A percentile compares a stretch with the other conserved stretches of the same genome.
These are phyloP conservation scores for Loris lydekkerianus DNA, from an alignment of 2,797 vertebrate genomes.

Conservation along the genomic window DNA sequence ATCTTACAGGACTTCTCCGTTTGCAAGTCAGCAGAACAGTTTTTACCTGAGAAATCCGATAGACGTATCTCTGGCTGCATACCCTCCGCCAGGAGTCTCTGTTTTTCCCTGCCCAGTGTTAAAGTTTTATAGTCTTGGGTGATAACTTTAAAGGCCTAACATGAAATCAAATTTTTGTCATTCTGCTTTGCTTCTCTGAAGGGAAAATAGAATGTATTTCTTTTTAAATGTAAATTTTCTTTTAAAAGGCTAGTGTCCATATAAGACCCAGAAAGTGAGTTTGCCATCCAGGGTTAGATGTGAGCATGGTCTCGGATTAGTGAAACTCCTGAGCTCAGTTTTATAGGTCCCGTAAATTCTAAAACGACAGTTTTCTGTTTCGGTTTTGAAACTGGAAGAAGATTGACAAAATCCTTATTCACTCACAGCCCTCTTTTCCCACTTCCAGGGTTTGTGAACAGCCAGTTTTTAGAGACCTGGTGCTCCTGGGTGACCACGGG, in stretches of 20 bases:
- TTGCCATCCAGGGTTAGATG: neutral
- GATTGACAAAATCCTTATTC: neutral
- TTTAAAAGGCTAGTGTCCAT: neutral
- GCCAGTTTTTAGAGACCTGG: neutral
- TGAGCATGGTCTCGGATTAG: neutral
- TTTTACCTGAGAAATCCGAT: constrained; percentile 1
- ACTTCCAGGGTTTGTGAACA: neutral
- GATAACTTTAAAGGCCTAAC: constrained; percentile 84
- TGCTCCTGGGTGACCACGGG: neutral
- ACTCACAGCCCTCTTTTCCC: neutral
- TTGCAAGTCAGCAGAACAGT: constrained; percentile 37
- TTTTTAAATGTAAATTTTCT: neutral
- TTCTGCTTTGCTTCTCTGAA: constrained; percentile 76
- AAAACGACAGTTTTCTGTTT: neutral
- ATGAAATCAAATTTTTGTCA: constrained; percentile 83
- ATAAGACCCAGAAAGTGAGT: neutral
- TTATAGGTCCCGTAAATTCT: neutral
- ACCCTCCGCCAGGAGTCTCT: constrained; percentile 25
- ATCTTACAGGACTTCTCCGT: neutral
- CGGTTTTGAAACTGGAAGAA: neutral
- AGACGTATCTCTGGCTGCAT: constrained; percentile 40
- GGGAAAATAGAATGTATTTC: constrained; percentile 71
- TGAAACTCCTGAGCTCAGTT: neutral
- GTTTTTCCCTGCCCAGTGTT: constrained; percentile 77
- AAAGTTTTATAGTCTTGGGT: constrained; percentile 85